Base-by-base conservation (phyloP, 2,113 vertebrate genomes). In the Dicrurus megarhynchus region DNA sequence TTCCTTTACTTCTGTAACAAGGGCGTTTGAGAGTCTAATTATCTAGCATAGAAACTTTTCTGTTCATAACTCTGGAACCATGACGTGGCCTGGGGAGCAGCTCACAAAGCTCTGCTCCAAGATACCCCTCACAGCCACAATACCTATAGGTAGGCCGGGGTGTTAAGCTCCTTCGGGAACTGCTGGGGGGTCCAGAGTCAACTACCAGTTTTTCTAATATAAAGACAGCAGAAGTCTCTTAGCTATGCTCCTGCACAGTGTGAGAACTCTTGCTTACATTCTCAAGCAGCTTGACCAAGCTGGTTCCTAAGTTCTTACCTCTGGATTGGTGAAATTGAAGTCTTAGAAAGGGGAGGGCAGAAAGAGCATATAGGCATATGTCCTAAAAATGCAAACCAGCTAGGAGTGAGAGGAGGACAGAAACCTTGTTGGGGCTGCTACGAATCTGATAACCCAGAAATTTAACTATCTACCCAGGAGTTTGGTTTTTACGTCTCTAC, bases 111-210 rank as follows among this genome's bases (percentile, higher is more conserved):
- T 17, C 41, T 77, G 59, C 32, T 80, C 33, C 21, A 39, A 77
- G 14, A 26, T 7, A 26, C 16, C 50, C 9, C 30, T 53, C 46
- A 57, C 41, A 77, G 32, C 16, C 1, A 1, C 41, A 30, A 0
- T 20, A 30, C 3, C 60, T 28, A 6, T 7, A 32, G 28, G 22
- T 7, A 50, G 82, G 15, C 21, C 0, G 0, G 26, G 19, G 7
- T 42, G 52, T 53, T 57, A 33, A 44, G 8, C 20, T 55, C 20
- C 61, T 76, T 71, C 39, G 53, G 88, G 33, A 82, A 19, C 41
- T 69, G 49, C 49, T 60, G 30, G 37, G 11, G 21, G 12, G 10
- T 33, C 3, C 49, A 21, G 19, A 50, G 44, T 21, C 33, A 75
- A 41, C 26, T 22, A 39, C 12, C 5, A 9, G 14, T 30, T 88